Evolutionary conservation across 37 sponge, comb jelly and placozoan species (phyloP).

Genomic region (Beroe forskalii): DNA sequence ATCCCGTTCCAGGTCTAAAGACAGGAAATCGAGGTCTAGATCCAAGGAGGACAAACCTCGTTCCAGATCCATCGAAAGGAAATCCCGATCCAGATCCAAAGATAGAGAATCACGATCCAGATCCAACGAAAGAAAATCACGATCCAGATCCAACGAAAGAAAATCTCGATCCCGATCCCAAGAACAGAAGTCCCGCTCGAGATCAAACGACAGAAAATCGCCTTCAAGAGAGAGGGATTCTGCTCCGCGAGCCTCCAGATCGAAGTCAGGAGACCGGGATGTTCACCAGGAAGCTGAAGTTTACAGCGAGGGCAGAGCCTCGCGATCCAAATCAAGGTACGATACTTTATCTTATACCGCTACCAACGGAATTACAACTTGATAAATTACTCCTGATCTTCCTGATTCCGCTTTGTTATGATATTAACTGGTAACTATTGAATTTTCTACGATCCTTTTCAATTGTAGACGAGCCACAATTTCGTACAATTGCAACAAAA

Average conservation of each 20-base stretch:
- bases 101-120: not conserved
- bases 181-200: not conserved
- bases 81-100: not conserved
- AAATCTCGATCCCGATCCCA: not conserved
- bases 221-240: not conserved
- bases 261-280: not conserved
- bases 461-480: too few relatives aligned
- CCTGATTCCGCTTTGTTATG: too few relatives aligned
- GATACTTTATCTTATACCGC: too few relatives aligned
- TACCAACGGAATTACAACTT: too few relatives aligned
- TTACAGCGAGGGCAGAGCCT: too few relatives aligned
- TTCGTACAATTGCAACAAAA: too few relatives aligned
- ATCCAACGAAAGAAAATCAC: not conserved
- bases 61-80: not conserved
- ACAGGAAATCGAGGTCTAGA: not conserved
- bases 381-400: too few relatives aligned
- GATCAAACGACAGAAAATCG: not conserved
- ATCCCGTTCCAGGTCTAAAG: not conserved
- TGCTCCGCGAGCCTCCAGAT: not conserved
- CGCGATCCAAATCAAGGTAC: too few relatives aligned
- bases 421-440: too few relatives aligned
- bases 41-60: slow-evolving; percentile 10
- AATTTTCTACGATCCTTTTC: too few relatives aligned
- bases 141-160: not conserved
- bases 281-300: too few relatives aligned